Evolutionary conservation across 2,888 invertebrate species (phyloP).

Genomic region (Amblyjoppa proteus): DNA sequence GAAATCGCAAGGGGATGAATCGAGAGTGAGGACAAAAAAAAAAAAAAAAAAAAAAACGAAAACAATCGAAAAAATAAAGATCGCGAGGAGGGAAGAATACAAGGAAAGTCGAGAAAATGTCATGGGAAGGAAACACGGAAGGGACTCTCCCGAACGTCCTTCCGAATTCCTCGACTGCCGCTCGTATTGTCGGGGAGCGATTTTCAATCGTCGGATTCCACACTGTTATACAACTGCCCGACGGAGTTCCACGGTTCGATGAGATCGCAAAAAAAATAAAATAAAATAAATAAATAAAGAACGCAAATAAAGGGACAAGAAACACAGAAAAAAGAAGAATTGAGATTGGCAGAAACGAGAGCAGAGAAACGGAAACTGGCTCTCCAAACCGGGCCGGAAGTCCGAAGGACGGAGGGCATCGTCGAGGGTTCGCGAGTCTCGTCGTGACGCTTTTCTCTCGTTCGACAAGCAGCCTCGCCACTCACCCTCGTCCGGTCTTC

Average conservation of each 20-base stretch:
- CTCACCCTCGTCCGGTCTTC: constrained; percentile 53
- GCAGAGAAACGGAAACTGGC: not conserved
- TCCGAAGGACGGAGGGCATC: constrained; percentile 31
- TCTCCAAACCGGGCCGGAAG: constrained; percentile 27
- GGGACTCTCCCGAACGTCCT: constrained; percentile 17
- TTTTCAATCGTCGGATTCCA: constrained; percentile 51
- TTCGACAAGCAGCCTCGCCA: constrained; percentile 55
- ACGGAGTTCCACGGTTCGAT: constrained; percentile 7
- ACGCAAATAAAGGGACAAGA: not conserved
- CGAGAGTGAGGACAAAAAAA: not conserved
- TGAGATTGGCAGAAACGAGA: constrained; percentile 6
- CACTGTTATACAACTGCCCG: not conserved
- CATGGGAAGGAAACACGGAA: constrained; percentile 19
- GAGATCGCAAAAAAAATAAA: not conserved
- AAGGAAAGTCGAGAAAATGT: constrained; percentile 21
- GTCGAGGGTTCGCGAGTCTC: constrained; percentile 23
- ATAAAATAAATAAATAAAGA: no score
- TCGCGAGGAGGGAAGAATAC: not conserved
- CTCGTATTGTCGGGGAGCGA: constrained; percentile 20
- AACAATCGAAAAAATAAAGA: not conserved
- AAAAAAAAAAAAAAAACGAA: not conserved
- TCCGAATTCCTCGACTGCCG: constrained; percentile 33
- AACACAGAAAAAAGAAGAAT: not conserved
- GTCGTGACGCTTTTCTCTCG: constrained; percentile 30
- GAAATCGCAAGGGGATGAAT: not conserved